These are phyloP conservation scores for Tenthredo scrophulariae DNA, from an alignment of 2,888 invertebrate species.

Conservation along the genomic window DNA sequence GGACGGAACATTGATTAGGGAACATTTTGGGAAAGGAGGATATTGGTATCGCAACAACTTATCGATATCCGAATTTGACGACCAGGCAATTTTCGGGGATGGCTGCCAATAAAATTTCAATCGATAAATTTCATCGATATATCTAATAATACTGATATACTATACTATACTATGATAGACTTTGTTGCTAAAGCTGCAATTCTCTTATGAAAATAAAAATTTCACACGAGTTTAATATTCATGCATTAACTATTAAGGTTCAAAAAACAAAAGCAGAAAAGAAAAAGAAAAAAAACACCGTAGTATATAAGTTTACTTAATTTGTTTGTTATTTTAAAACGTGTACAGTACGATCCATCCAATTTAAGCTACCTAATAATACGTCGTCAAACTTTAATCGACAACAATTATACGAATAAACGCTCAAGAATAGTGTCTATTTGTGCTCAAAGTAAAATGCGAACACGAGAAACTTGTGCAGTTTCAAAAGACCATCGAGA, in stretches of 20 bases:
- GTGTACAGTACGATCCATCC: conserved; percentile 51
- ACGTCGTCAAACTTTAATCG: conserved; percentile 20
- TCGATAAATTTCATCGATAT: conserved; percentile 20
- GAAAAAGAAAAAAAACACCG: background rate
- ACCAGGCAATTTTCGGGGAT: conserved; percentile 38
- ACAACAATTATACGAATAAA: conserved; percentile 36
- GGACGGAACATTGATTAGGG: conserved; percentile 2
- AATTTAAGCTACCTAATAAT: conserved; percentile 37
- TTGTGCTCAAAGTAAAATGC: conserved; percentile 28
- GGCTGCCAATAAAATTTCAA: conserved; percentile 24
- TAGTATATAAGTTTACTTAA: background rate
- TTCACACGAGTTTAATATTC: conserved; percentile 38
- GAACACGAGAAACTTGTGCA: conserved; percentile 22
- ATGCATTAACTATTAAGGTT: background rate
- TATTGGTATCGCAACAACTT: conserved; percentile 18
- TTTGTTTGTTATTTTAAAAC: conserved; percentile 22
- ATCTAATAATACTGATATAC: conserved; percentile 1
- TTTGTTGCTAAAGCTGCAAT: conserved; percentile 17
- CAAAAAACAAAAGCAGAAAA: background rate
- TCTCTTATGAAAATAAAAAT: conserved; percentile 21
- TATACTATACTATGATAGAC: conserved; percentile 4
- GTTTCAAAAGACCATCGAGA: background rate
- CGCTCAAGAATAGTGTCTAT: conserved; percentile 41
- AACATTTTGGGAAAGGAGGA: conserved; percentile 29
- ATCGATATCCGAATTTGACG: conserved; percentile 20